These are phyloP conservation scores for Trididemnum clinides DNA, from an alignment of 23 tunicate genomes.

Conservation along the genomic window DNA sequence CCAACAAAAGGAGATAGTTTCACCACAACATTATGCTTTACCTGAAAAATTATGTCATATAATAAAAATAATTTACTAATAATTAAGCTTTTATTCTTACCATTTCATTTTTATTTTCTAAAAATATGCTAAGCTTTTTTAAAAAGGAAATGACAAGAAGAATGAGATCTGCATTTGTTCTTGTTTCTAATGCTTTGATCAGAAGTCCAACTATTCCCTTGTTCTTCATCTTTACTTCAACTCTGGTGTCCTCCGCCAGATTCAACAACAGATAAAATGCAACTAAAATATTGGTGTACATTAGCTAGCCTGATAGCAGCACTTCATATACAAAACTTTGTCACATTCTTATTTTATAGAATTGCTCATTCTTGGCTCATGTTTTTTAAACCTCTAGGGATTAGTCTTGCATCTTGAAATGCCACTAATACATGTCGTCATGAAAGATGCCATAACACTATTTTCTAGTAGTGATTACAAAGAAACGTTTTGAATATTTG, in stretches of 20 bases:
- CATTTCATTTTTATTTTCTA: conserved; percentile 98
- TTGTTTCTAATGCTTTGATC: conserved; percentile 68
- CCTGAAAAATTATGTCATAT: conserved; percentile 8
- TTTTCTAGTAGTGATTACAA: too few relatives aligned
- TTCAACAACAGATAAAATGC: conserved; percentile 91
- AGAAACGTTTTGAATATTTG: too few relatives aligned
- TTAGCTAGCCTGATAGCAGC: too few relatives aligned
- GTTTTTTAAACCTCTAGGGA: too few relatives aligned
- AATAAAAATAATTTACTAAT: not conserved
- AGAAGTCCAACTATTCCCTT: conserved; percentile 74
- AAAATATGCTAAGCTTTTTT: conserved; percentile 90
- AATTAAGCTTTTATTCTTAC: conserved; percentile 11
- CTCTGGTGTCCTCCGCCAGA: conserved; percentile 85
- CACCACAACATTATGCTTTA: conserved; percentile 25
- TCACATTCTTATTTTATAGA: too few relatives aligned
- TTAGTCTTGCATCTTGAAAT: not conserved
- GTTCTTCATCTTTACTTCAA: conserved; percentile 95
- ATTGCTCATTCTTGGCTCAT: too few relatives aligned
- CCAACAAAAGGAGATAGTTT: conserved; percentile 44
- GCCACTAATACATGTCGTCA: too few relatives aligned
- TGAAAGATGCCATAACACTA: too few relatives aligned
- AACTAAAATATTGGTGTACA: conserved; percentile 58
- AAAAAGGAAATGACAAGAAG: conserved; percentile 86
- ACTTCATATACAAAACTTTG: too few relatives aligned
- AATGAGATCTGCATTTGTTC: conserved; percentile 67